Conservation (phyloP, 2,797 vertebrate genomes). For the Echeneis naucrates region DNA sequence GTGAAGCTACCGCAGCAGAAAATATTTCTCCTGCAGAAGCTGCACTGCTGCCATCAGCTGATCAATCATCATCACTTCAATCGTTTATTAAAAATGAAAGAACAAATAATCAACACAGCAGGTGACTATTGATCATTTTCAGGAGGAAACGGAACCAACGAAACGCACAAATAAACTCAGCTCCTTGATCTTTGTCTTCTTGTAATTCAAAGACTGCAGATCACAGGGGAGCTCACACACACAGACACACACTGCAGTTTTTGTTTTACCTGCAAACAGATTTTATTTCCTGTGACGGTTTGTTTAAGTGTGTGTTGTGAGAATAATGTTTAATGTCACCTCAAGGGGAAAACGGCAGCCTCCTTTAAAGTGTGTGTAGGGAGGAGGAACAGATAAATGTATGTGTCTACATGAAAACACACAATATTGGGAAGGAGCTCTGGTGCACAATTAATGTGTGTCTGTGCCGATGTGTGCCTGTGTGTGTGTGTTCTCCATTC, state of each 20-base stretch:
- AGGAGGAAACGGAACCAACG: too few species aligned
- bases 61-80: too few species aligned
- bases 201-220: background rate
- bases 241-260: background rate
- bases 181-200: slow-evolving; percentile 4
- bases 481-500: slow-evolving; percentile 78
- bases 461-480: slow-evolving; percentile 17
- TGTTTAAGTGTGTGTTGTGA: slow-evolving; percentile 35
- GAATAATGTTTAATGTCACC: slow-evolving; percentile 57
- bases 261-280: slow-evolving; percentile 19
- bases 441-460: slow-evolving; percentile 52
- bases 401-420: slow-evolving; percentile 26
- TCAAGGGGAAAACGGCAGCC: slow-evolving; percentile 54
- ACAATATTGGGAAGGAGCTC: slow-evolving; percentile 29
- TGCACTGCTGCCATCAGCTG: too few species aligned
- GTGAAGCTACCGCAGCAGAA: background rate
- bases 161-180: background rate
- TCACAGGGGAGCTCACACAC: background rate
- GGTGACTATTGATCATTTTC: background rate
- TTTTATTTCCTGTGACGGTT: slow-evolving; percentile 52
- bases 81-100: too few species aligned
- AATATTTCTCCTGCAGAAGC: background rate
- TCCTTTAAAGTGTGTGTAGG: slow-evolving; percentile 22
- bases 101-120: background rate
- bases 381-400: background rate